phyloP scores from a whole-genome alignment of 2,113 vertebrate species.

The Cygnus buccinator region DNA sequence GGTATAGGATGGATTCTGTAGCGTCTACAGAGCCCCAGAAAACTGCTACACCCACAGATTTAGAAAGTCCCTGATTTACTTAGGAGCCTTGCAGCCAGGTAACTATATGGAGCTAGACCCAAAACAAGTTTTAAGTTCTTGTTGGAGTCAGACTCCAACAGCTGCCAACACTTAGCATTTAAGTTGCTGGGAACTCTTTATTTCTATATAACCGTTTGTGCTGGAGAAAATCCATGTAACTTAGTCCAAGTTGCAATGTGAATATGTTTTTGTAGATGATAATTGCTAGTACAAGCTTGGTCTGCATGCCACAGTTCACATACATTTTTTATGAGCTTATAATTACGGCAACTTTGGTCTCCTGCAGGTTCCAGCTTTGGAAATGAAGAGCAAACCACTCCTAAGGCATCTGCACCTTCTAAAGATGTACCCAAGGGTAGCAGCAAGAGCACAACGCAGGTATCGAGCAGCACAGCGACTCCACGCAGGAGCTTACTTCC shows the following conservation, averaged over 20 bases:
- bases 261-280: not conserved
- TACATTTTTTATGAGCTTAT: constrained; percentile 69
- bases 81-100: not conserved
- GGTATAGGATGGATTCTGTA: not conserved
- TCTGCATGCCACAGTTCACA: not conserved
- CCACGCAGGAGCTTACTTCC: constrained; percentile 85
- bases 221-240: not conserved
- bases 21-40: not conserved
- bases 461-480: constrained; percentile 69
- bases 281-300: not conserved
- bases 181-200: not conserved
- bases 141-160: not conserved
- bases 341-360: constrained; percentile 55
- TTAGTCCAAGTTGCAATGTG: not conserved
- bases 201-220: not conserved
- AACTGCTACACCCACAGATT: not conserved
- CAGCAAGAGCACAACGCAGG: constrained; percentile 55
- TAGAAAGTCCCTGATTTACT: not conserved
- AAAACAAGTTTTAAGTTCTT: not conserved
- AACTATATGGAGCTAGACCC: not conserved
- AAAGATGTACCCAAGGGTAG: constrained; percentile 76
- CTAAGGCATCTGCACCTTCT: constrained; percentile 70
- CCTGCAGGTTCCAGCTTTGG: constrained; percentile 82
- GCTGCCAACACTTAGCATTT: not conserved
- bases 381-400: constrained; percentile 80